Conservation (phyloP, 37 sponge, comb jelly and placozoan genomes). For the Axinella damicornis region DNA sequence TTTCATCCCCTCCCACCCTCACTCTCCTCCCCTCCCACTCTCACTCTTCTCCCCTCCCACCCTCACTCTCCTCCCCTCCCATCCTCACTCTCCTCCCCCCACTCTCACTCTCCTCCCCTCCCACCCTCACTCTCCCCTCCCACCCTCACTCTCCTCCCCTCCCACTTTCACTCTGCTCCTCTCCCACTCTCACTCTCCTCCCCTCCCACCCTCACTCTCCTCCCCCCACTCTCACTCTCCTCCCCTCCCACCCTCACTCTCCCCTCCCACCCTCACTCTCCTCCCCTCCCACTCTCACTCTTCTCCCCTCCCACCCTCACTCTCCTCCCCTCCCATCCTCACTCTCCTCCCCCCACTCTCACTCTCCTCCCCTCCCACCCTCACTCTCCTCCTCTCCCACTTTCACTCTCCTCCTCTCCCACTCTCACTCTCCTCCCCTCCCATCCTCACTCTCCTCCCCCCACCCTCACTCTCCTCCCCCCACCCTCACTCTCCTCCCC, state of each 20-base stretch:
- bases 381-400: neutral
- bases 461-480: neutral
- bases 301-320: too few species aligned
- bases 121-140: neutral
- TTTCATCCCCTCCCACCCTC: neutral
- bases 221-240: neutral
- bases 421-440: neutral
- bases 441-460: neutral
- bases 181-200: neutral
- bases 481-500: neutral
- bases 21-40: neutral
- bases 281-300: neutral
- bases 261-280: neutral
- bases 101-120: neutral
- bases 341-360: neutral
- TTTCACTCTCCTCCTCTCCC: neutral
- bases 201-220: neutral
- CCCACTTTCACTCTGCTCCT: too few species aligned
- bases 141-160: neutral
- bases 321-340: neutral
- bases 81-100: neutral
- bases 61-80: neutral
- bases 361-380: neutral
- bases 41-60: neutral
- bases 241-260: neutral